Evolutionary conservation across 2,888 invertebrate species (phyloP).

Genomic region (Leucophenga maculata): DNA sequence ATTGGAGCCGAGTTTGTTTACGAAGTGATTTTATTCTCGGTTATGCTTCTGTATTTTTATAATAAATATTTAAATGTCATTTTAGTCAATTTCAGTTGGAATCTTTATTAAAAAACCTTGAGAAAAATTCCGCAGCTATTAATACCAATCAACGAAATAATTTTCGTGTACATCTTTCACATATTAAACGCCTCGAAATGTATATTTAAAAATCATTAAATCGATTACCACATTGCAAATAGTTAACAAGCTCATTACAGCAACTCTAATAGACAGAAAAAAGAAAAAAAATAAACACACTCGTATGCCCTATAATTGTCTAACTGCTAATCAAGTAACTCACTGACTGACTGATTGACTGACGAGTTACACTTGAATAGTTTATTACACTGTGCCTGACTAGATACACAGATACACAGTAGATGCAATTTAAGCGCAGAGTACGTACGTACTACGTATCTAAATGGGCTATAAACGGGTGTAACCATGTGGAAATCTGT

Average conservation of each 20-base stretch:
- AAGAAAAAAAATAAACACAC: background rate
- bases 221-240: conserved; percentile 1
- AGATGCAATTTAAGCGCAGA: background rate
- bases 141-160: background rate
- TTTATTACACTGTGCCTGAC: background rate
- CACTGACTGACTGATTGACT: background rate
- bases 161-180: background rate
- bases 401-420: background rate
- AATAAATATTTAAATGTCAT: too few relatives aligned
- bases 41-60: too few relatives aligned
- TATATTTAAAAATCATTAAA: conserved; percentile 19
- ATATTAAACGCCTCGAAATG: background rate
- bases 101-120: too few relatives aligned
- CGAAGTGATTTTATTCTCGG: too few relatives aligned
- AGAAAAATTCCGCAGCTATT: too few relatives aligned
- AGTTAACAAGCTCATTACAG: conserved; percentile 51
- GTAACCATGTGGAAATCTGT: conserved; percentile 43
- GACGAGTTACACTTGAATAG: conserved; percentile 21
- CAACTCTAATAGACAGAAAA: conserved; percentile 29
- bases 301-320: conserved; percentile 4
- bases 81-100: too few relatives aligned
- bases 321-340: background rate
- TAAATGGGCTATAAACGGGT: too few relatives aligned
- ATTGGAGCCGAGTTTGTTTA: too few relatives aligned
- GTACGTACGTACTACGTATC: background rate